phyloP scores from a whole-genome alignment of 2,113 vertebrate species.

The Caretta caretta region DNA sequence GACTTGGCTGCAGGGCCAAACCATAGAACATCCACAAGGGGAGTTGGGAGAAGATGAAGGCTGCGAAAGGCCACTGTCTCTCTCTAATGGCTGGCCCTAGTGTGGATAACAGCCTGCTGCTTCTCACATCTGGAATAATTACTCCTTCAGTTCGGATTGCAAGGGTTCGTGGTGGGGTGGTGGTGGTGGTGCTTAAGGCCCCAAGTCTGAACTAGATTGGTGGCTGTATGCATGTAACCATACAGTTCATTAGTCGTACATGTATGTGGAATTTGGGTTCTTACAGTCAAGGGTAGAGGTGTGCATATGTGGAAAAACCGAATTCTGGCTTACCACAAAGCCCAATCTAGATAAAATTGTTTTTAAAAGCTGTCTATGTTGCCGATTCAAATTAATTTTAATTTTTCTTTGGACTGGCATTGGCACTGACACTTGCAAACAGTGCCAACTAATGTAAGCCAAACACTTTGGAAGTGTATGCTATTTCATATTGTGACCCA shows the following conservation, averaged over 20 bases:
- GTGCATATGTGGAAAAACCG: no score
- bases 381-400: not conserved
- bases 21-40: no score
- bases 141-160: not conserved
- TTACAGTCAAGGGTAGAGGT: not conserved
- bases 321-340: no score
- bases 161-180: not conserved
- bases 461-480: not conserved
- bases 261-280: not conserved
- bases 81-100: not conserved
- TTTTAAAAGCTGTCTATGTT: not conserved
- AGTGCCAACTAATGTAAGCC: not conserved
- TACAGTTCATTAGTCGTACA: not conserved
- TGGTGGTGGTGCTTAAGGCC: not conserved
- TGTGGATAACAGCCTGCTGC: conserved; percentile 3
- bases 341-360: no score
- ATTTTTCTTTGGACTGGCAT: not conserved
- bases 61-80: not conserved
- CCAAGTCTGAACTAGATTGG: not conserved
- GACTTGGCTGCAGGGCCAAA: no score
- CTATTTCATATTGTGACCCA: not conserved
- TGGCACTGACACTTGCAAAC: not conserved
- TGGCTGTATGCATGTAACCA: not conserved
- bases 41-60: no score
- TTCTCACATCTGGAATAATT: conserved; percentile 5